Base-by-base conservation (phyloP, 2,888 invertebrate genomes). In the Syrphus vitripennis region DNA sequence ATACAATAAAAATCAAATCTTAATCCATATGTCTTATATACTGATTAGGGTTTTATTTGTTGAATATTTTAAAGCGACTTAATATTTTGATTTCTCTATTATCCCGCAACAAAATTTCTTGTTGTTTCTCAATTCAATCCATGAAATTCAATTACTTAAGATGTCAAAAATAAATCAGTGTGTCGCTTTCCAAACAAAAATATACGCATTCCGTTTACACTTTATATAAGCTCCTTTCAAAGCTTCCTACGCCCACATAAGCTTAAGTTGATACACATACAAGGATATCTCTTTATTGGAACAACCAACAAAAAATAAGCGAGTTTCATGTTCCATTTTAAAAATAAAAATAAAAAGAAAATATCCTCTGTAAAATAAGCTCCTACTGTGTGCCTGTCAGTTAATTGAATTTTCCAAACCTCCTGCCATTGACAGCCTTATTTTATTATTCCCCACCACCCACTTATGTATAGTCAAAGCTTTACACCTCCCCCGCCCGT, bases 321-420 rank as follows among this genome's bases (percentile, higher is more conserved):
- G 40, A 37, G 37, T 37, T 37, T 40, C 6, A 6, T 40, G 7
- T 42, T 42, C 16, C 7, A 42, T 42, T 42, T 42, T 9, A 6
- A 16, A 16, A 42, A 42, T 42, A 48, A 14, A 50, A 50, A 9
- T 5, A 31, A 31, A 31, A 31, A 31, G 5, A 31, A 24, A 29
- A 37, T 19, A 21, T 19, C 40, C 40, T 16, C n/a, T 37, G 1
- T n/a, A 0, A 42, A 16, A 31, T n/a, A 40, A 61, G 26, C 19
- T 29, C 45, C 4, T 2, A 19, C 24, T 57, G 12, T 16, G 12
- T 16, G 29, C 6, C 19, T 57, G 24, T 24, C 14, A 29, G 37
- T 26, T 53, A 74, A 74, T 74, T 74, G 63, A 53, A 74, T 63
- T 53, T 63, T 53, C 53, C 3, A 50, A 45, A 31, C 10, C 26